Evolutionary conservation across 2,888 invertebrate species (phyloP).

Genomic region (Pachymerium ferrugineum): DNA sequence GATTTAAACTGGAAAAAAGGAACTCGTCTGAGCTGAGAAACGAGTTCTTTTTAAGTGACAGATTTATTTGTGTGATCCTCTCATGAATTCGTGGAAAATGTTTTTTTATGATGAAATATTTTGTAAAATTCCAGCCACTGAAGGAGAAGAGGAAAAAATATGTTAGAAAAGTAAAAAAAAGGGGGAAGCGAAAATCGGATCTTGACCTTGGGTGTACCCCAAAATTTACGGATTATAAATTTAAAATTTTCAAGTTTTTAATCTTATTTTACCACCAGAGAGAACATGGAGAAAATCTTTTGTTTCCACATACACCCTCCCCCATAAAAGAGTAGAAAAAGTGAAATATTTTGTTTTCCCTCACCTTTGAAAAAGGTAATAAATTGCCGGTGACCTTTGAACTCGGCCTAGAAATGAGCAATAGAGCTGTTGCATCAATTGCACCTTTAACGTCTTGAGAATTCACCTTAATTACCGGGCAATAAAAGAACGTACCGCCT

Average conservation of each 20-base stretch:
- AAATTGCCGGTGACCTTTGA: neutral
- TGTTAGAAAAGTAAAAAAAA: too few relatives aligned
- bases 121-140: too few relatives aligned
- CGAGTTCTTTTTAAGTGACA: constrained; percentile 18
- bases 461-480: constrained; percentile 21
- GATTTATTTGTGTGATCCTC: constrained; percentile 13
- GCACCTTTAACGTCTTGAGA: constrained; percentile 9
- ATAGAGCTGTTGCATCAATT: constrained; percentile 21
- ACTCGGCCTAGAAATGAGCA: neutral
- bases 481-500: constrained; percentile 10
- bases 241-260: too few relatives aligned
- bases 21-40: neutral
- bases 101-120: constrained; percentile 1
- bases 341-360: neutral
- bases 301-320: too few relatives aligned
- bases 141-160: too few relatives aligned
- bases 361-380: neutral
- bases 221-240: too few relatives aligned
- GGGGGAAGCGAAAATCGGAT: too few relatives aligned
- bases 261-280: too few relatives aligned
- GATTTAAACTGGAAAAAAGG: neutral
- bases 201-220: too few relatives aligned
- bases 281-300: too few relatives aligned
- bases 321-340: too few relatives aligned
- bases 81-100: constrained; percentile 20